phyloP scores from a whole-genome alignment of 2,888 invertebrate species.

The Petrolisthes cinctipes region DNA sequence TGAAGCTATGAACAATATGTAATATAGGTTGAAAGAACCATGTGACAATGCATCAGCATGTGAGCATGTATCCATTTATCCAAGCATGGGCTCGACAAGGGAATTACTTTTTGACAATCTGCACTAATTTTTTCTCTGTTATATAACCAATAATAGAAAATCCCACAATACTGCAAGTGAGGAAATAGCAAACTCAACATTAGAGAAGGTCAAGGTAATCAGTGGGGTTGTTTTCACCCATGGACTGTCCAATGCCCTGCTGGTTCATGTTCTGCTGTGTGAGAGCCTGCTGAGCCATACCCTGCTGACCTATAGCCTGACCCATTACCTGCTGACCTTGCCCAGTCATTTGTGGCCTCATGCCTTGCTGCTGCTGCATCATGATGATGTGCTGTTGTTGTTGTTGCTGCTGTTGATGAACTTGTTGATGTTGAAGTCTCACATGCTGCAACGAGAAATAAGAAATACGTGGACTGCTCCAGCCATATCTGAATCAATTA shows the following conservation, averaged over 20 bases:
- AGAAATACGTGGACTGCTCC: too few relatives aligned
- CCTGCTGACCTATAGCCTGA: slow-evolving; percentile 54
- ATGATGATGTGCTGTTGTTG: slow-evolving; percentile 70
- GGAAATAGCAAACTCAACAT: neutral
- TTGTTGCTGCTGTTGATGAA: slow-evolving; percentile 69
- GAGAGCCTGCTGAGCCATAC: slow-evolving; percentile 50
- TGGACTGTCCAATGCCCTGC: slow-evolving; percentile 55
- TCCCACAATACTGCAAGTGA: too few relatives aligned
- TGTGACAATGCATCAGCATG: too few relatives aligned
- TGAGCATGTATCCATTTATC: too few relatives aligned
- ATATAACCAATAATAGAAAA: too few relatives aligned
- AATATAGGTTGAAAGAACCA: too few relatives aligned
- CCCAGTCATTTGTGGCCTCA: slow-evolving; percentile 57
- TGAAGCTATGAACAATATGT: too few relatives aligned
- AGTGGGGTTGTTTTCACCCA: slow-evolving; percentile 32
- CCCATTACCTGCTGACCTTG: slow-evolving; percentile 60
- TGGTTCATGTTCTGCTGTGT: slow-evolving; percentile 54
- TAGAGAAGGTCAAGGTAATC: slow-evolving; percentile 52
- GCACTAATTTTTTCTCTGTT: too few relatives aligned
- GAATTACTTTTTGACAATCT: too few relatives aligned
- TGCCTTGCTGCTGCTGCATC: slow-evolving; percentile 67
- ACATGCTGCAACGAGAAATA: slow-evolving; percentile 29
- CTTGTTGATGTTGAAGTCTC: slow-evolving; percentile 54
- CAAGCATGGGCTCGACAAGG: too few relatives aligned
- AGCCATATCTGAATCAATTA: too few relatives aligned